Conservation (phyloP, 2,113 vertebrate species). For the Addax nasomaculatus region DNA sequence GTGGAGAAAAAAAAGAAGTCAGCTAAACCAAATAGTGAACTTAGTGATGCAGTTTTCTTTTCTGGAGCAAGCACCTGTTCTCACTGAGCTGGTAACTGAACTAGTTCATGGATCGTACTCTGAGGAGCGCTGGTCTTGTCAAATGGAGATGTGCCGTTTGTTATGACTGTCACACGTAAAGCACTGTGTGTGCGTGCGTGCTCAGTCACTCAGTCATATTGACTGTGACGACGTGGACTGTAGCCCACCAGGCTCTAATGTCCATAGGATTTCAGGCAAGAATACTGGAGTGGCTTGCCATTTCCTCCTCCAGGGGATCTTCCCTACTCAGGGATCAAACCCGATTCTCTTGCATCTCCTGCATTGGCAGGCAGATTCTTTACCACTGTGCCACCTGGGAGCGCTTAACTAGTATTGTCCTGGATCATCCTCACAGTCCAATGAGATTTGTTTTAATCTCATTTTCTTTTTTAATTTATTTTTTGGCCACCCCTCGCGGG, state of each 20-base stretch:
- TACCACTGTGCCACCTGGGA: not conserved
- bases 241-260: not conserved
- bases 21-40: not conserved
- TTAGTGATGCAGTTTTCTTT: not conserved
- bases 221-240: not conserved
- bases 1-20: not conserved
- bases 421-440: not conserved
- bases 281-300: not conserved
- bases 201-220: not conserved
- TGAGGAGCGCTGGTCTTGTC: not conserved
- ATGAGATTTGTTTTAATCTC: not conserved
- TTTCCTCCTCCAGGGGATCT: not conserved
- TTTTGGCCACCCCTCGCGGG: not conserved
- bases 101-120: not conserved
- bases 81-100: not conserved
- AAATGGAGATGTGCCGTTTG: not conserved
- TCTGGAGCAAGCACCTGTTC: not conserved
- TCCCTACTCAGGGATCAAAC: not conserved
- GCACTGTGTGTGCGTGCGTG: not conserved
- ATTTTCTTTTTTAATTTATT: not conserved
- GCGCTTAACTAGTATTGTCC: not conserved
- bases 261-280: not conserved
- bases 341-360: not conserved
- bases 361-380: not conserved
- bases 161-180: not conserved